Evolutionary conservation across 2,797 vertebrate genomes (phyloP).

Genomic region (Thunnus albacares): DNA sequence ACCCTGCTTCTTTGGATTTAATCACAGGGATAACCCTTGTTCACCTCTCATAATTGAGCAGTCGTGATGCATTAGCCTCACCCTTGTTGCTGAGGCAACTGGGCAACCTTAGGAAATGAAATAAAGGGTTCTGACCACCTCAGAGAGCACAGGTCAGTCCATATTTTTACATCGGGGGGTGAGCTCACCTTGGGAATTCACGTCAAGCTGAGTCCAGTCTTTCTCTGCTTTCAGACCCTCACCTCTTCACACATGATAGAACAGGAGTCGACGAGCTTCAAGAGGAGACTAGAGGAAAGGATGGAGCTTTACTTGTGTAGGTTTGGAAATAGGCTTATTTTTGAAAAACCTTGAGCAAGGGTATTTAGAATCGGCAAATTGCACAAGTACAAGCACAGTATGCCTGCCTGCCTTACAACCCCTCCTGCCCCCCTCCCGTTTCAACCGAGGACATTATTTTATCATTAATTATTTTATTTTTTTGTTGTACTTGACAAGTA

Average conservation of each 20-base stretch:
- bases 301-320: slow-evolving; percentile 48
- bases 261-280: slow-evolving; percentile 53
- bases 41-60: slow-evolving; percentile 85
- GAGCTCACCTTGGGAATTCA: slow-evolving; percentile 74
- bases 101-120: slow-evolving; percentile 71
- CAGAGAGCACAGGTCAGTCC: slow-evolving; percentile 69
- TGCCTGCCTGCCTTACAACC: neutral
- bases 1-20: slow-evolving; percentile 79
- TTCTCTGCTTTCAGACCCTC: slow-evolving; percentile 57
- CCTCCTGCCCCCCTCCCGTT: neutral
- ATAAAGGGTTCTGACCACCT: slow-evolving; percentile 69
- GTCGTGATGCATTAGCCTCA: slow-evolving; percentile 82
- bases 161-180: slow-evolving; percentile 65
- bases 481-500: too few species aligned
- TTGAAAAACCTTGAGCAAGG: slow-evolving; percentile 38
- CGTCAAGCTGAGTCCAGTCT: slow-evolving; percentile 71
- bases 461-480: neutral
- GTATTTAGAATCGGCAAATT: slow-evolving; percentile 15
- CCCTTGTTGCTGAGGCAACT: slow-evolving; percentile 83
- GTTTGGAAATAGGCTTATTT: slow-evolving; percentile 57
- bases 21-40: slow-evolving; percentile 79
- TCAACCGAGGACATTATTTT: neutral
- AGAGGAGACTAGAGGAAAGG: slow-evolving; percentile 15
- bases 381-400: neutral
- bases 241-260: slow-evolving; percentile 74